Base-by-base conservation (phyloP, 2,888 invertebrate species). In the Eupithecia exiguata region DNA sequence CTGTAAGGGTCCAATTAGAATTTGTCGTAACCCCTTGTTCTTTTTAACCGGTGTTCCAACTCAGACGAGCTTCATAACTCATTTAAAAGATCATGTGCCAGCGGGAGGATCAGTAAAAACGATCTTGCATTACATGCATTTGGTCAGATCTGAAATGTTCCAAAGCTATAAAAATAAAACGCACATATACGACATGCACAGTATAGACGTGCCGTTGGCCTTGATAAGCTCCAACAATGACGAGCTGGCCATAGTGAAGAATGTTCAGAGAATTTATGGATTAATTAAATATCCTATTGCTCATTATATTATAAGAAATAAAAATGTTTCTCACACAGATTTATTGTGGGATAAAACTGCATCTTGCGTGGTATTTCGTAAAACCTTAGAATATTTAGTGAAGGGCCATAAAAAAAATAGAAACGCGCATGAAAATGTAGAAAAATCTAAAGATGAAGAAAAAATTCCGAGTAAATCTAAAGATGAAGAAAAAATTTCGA, bases 21-120 rank as follows among this genome's bases (percentile, higher is more conserved):
- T 84, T 78, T 92, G 92, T 71, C 81, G 76, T 40, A 92, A 92
- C 78, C 91, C 92, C 14, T 82, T 92, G 61, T 83, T 89, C 71
- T 92, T 92, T 77, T 71, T 92, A 0, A 83, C 84, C 77, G 91
- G 91, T 40, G 78, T 89, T 30, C 78, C 86, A 68, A 81, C 82
- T 85, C 88, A 0, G 78, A 83, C 9, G 79, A 84, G 0, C 74
- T 89, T 0, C 62, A 53, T 86, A 12, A 85, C 87, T 5, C 86
- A 84, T 66, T 76, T 92, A 18, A 68, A 89, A 5, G 85, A 88
- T 69, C 89, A 91, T 68, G 80, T 89, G 1, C 91, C 92, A 1
- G 89, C 92, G 1, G 92, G 92, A 5, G 88, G 85, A 21, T 92
- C 92, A 0, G 87, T 88, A 0, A 83, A 89, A 58, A 92, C 92